Evolutionary conservation across 53 echinoderm and acorn worm species (phyloP), one percentile per base, ranked within the genome.

Genomic region (Hippasteria phrygiana): DNA sequence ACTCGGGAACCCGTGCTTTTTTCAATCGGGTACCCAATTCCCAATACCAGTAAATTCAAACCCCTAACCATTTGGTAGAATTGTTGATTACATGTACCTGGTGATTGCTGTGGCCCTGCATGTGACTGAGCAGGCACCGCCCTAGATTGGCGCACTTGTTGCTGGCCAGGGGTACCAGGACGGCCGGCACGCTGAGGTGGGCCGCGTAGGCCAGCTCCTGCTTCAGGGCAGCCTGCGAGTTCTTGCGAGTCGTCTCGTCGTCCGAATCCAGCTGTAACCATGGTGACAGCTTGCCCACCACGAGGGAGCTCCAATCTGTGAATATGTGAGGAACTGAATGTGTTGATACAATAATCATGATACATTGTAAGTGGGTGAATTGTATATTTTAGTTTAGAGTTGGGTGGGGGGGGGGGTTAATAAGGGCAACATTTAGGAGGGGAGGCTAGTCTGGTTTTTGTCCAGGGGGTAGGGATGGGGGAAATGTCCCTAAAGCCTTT

Each of bases 271-370:
- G 88, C 74, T 99, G 96, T 13, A 96, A 73, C 96, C 96, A 96
- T 36, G 94, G 93, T 35, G 99, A 99, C 22, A 94, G 48, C 82
- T 99, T 99, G 34, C 99, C 99, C 20, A 99, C 99, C 14, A 99
- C 96, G 14, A 99, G 88, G 1, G 99, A 96, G 74, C 99, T 99
- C 99, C 99, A 99, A 62, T 99, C 99, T 99, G 83, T 4, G 54
- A 55, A 62, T 22, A 64, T 16, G 37, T 4, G 41, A 43, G 43
- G 27, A 67, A 73, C 24, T 18, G 41, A 46, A 24, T 37, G 42
- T 2, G 22, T 32, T 45, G 18, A 26, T 56, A 26, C 56, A 22
- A 24, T 24, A 17, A 20, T 22, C 59, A 22, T 3, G 3, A 59
- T 3, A 1, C 59, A 22, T 59, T 24, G n/a, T n/a, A n/a, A n/a